A percentile compares a stretch with the other conserved stretches of the same genome.
These are phyloP conservation scores for Haliclona indistincta DNA, from an alignment of 37 sponge, comb jelly and placozoan genomes.

Conservation along the genomic window DNA sequence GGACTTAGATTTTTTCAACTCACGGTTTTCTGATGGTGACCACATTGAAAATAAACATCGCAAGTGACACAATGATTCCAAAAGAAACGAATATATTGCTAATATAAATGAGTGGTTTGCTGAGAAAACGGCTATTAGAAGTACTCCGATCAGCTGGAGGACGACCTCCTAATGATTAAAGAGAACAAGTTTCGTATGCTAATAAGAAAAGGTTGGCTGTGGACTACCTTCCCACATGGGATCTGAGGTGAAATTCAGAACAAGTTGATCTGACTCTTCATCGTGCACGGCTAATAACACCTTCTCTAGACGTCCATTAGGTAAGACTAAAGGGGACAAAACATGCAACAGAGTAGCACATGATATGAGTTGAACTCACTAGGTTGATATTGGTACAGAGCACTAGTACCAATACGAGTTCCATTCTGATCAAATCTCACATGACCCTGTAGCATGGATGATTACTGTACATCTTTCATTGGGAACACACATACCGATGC, in stretches of 20 bases:
- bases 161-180: conserved; percentile 1
- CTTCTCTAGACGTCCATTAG: conserved; percentile 13
- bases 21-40: conserved; percentile 59
- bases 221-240: conserved; percentile 20
- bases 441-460: conserved; percentile 27
- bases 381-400: conserved; percentile 35
- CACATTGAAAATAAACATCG: conserved; percentile 61
- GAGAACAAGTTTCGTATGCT: neutral
- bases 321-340: neutral
- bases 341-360: too few relatives aligned
- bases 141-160: conserved; percentile 40
- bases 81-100: conserved; percentile 22
- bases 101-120: conserved; percentile 6
- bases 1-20: conserved; percentile 8
- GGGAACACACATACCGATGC: conserved; percentile 43
- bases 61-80: conserved; percentile 39
- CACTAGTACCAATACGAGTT: conserved; percentile 19
- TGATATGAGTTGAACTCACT: too few relatives aligned
- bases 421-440: conserved; percentile 52
- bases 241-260: neutral
- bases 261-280: neutral
- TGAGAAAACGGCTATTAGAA: conserved; percentile 20
- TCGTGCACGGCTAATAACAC: conserved; percentile 24
- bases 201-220: neutral
- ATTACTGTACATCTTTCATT: neutral